Evolutionary conservation across 2,888 invertebrate species (phyloP), one percentile per base, ranked within the genome.

Genomic region (Opisthograptis luteolata): DNA sequence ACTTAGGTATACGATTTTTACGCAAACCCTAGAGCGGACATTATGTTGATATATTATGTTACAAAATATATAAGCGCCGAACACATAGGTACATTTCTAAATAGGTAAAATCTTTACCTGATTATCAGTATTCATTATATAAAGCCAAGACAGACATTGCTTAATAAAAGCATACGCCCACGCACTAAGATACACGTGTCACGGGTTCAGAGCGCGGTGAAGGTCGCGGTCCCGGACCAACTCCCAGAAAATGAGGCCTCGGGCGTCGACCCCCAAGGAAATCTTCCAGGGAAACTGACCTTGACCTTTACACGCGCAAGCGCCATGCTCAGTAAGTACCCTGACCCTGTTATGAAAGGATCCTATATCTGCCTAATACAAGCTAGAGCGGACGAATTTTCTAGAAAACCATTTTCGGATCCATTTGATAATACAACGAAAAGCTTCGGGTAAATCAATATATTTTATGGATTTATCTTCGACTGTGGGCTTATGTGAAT

Each of bases 221-320:
- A 87, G 87, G 88, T 81, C 83, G 76, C 73, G 62, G 70, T 78
- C 78, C 81, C 76, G 73, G 76, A 77, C 70, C 79, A 79, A 76
- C 78, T 76, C 79, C 78, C 87, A 80, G 82, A 87, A 86, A 83
- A 79, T 81, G 81, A 80, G 79, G 75, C 68, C 63, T 59, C 72
- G 87, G 84, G 73, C 84, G 69, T 73, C 78, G 83, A 88, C 84
- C 88, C 79, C 79, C 65, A 69, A 79, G 81, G 79, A 87, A 88
- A 90, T 87, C 85, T 89, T 89, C 87, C 88, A 87, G 84, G 87
- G 87, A 70, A 73, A 61, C 79, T 77, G 80, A 83, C 89, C 89
- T 85, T 89, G 87, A 88, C 81, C 88, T 87, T 86, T 84, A 74
- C 62, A 71, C 88, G 89, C 89, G 89, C 89, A 88, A 71, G 89